These are phyloP conservation scores for Xenentodon cancila DNA, from an alignment of 2,797 vertebrate species.

Conservation along the genomic window DNA sequence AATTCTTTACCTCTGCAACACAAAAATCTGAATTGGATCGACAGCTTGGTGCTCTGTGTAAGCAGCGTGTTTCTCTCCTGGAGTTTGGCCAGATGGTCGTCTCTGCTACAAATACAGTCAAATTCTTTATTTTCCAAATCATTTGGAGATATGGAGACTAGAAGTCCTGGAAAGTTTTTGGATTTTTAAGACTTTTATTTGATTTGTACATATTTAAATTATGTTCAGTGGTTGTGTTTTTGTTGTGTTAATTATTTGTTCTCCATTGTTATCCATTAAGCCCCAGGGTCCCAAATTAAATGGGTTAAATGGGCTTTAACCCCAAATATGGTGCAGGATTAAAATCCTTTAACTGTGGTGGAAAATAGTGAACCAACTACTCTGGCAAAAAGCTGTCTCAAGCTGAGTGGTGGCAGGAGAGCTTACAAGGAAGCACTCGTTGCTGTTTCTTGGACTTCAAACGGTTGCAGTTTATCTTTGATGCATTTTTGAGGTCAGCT, in stretches of 20 bases:
- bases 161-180: slow-evolving; percentile 8
- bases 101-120: slow-evolving; percentile 5
- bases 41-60: too few relatives aligned
- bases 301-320: slow-evolving; percentile 14
- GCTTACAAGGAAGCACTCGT: slow-evolving; percentile 23
- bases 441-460: slow-evolving; percentile 51
- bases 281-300: too few relatives aligned
- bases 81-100: slow-evolving; percentile 9
- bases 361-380: neutral
- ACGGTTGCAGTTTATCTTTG: slow-evolving; percentile 39
- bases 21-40: too few relatives aligned
- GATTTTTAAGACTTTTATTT: slow-evolving; percentile 7
- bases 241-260: too few relatives aligned
- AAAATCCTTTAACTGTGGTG: slow-evolving; percentile 10
- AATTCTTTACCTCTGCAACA: neutral
- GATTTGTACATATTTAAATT: slow-evolving; percentile 5
- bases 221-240: neutral
- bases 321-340: neutral
- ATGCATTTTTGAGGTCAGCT: slow-evolving; percentile 48
- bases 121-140: neutral
- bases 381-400: too few relatives aligned
- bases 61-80: too few relatives aligned
- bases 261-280: too few relatives aligned
- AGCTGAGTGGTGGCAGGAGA: slow-evolving; percentile 14
- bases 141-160: neutral